phyloP scores from a whole-genome alignment of 2,888 invertebrate genomes.

The Beris morrisii region DNA sequence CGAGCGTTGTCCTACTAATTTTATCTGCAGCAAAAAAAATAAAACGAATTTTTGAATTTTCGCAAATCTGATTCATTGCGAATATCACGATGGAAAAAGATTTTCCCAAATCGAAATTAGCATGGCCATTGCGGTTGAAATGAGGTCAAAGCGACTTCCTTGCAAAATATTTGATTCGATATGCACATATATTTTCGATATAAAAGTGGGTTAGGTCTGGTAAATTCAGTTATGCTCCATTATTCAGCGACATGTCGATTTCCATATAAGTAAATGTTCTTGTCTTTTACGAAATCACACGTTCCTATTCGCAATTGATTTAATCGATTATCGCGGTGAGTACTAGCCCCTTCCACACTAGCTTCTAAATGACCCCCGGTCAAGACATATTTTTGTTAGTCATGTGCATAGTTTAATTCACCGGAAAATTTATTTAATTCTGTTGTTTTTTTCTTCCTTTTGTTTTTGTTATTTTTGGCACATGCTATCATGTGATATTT shows the following conservation, averaged over 20 bases:
- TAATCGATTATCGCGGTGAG: slow-evolving; percentile 11
- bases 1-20: no score
- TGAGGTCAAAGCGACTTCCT: slow-evolving; percentile 2
- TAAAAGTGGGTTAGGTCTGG: slow-evolving; percentile 28
- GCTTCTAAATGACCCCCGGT: slow-evolving; percentile 29
- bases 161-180: slow-evolving; percentile 21
- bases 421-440: slow-evolving; percentile 18
- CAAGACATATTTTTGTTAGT: slow-evolving; percentile 30
- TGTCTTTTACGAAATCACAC: no score
- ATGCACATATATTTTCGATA: slow-evolving; percentile 20
- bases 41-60: no score
- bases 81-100: no score
- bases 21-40: no score
- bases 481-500: slow-evolving; percentile 16
- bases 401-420: slow-evolving; percentile 31
- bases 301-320: no score
- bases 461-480: slow-evolving; percentile 21
- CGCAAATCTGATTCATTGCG: no score
- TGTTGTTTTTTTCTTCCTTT: slow-evolving; percentile 1
- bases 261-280: no score
- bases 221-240: slow-evolving; percentile 27
- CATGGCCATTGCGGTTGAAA: no score
- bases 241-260: slow-evolving; percentile 8
- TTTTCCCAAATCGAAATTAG: no score
- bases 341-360: slow-evolving; percentile 26